These are phyloP conservation scores for Nettapus auritus DNA, from an alignment of 2,113 vertebrate genomes.

Conservation along the genomic window DNA sequence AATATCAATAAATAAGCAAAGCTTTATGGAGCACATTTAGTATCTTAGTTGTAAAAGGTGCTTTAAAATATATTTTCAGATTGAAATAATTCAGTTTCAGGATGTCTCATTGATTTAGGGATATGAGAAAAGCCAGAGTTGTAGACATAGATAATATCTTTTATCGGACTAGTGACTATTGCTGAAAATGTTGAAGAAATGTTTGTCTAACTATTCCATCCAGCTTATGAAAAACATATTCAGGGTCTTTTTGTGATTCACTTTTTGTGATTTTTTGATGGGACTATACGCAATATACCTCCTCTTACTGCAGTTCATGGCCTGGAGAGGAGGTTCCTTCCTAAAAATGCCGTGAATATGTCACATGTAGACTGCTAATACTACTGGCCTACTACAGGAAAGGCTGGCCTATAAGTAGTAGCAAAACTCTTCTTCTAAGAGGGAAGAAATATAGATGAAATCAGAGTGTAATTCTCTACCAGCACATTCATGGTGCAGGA, in stretches of 20 bases:
- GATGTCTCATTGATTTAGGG: not conserved
- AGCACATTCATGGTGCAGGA: not conserved
- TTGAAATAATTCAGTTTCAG: not conserved
- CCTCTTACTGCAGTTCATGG: not conserved
- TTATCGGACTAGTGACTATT: not conserved
- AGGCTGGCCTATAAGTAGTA: not conserved
- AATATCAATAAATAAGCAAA: conserved; percentile 12
- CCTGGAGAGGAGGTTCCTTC: not conserved
- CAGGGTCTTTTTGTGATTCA: not conserved
- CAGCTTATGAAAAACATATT: not conserved
- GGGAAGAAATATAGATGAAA: not conserved
- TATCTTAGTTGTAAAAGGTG: not conserved
- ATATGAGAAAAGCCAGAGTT: not conserved
- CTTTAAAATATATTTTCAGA: not conserved
- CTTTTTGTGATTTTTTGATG: not conserved
- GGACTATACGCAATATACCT: not conserved
- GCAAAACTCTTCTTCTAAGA: not conserved
- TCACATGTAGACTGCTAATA: not conserved
- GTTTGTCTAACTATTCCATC: not conserved
- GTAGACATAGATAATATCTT: not conserved
- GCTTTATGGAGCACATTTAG: not conserved
- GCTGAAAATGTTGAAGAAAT: not conserved
- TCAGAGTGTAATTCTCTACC: not conserved
- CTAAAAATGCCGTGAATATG: not conserved
- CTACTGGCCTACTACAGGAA: not conserved